Conservation (phyloP, 2,113 vertebrate species). For the Recurvirostra avosetta region DNA sequence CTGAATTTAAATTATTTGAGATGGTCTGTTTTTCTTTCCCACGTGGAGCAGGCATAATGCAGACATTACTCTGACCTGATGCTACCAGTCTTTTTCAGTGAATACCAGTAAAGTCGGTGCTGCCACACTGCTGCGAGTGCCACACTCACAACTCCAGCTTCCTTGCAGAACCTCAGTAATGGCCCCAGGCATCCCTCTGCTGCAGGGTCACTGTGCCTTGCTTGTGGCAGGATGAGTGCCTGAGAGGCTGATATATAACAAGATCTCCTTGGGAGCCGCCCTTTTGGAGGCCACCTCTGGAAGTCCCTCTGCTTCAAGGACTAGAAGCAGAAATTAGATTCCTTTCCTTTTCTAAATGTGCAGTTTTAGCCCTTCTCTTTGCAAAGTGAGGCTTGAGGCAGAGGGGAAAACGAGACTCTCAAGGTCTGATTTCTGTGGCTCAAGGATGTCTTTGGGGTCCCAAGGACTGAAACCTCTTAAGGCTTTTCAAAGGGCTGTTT, state of each 20-base stretch:
- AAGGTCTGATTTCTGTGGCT: neutral
- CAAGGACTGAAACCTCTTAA: neutral
- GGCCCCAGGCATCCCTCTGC: neutral
- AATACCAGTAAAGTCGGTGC: neutral
- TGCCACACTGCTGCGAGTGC: neutral
- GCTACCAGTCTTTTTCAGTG: neutral
- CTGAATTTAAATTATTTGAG: neutral
- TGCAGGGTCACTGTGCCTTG: neutral
- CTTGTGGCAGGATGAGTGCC: neutral
- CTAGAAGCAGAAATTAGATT: neutral
- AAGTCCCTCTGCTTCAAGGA: neutral
- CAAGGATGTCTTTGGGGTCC: neutral
- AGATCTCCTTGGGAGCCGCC: neutral
- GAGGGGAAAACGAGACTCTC: neutral
- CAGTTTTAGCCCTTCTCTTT: neutral
- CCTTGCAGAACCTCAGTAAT: neutral
- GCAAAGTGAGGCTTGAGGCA: neutral
- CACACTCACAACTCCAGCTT: neutral
- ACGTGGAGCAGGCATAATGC: rapidly evolving
- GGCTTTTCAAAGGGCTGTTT: neutral
- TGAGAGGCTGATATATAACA: neutral
- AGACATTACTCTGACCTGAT: neutral
- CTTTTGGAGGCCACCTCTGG: neutral
- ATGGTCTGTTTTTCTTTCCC: neutral
- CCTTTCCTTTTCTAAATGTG: neutral